Evolutionary conservation across 2,113 vertebrate genomes (phyloP).

Genomic region (Anhinga anhinga): DNA sequence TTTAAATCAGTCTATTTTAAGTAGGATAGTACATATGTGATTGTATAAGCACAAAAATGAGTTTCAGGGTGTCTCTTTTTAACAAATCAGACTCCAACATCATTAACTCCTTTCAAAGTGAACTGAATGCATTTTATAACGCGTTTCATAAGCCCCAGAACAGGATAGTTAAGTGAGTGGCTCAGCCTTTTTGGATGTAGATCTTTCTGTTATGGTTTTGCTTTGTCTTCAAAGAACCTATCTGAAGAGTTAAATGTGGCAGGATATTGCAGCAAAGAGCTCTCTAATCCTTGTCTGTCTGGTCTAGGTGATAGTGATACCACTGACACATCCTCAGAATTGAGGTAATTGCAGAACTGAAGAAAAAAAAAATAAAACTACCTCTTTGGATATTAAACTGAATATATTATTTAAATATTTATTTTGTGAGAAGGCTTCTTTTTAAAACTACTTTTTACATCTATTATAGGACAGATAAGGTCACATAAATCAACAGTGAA

Average conservation of each 20-base stretch:
- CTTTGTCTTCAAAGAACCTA: neutral
- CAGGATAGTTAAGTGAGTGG: neutral
- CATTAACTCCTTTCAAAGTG: neutral
- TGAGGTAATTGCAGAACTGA: neutral
- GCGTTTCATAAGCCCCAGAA: neutral
- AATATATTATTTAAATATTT: neutral
- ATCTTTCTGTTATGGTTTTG: neutral
- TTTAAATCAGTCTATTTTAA: neutral
- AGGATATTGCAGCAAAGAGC: neutral
- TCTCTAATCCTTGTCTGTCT: neutral
- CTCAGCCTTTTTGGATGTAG: neutral
- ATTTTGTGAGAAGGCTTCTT: neutral
- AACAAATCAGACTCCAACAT: neutral
- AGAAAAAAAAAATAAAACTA: neutral
- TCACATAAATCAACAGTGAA: neutral
- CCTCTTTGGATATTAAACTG: neutral
- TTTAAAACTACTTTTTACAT: neutral
- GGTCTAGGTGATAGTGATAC: neutral
- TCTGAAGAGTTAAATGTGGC: neutral
- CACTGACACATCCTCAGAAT: neutral
- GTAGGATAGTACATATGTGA: neutral
- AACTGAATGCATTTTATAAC: neutral
- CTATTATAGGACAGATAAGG: neutral
- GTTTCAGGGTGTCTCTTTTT: neutral
- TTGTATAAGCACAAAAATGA: neutral